Evolutionary conservation across 2,888 invertebrate species (phyloP).

Genomic region (Anoplius nigerrimus): DNA sequence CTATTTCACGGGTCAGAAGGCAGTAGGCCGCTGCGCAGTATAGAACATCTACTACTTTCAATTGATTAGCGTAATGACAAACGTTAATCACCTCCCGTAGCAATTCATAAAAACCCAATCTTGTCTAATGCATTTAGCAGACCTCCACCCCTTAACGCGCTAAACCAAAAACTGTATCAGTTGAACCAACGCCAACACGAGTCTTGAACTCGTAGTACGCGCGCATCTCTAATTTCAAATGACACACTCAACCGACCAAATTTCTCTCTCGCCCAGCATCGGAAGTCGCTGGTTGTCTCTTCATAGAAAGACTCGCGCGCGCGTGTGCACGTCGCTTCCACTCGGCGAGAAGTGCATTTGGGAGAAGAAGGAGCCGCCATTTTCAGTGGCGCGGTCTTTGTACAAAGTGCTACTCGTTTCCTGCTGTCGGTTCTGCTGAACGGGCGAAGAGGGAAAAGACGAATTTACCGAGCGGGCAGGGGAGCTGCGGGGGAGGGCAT

Average conservation of each 20-base stretch:
- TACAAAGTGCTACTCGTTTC: conserved; percentile 57
- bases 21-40: no score
- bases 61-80: no score
- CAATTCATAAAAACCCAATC: no score
- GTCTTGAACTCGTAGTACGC: not conserved
- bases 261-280: conserved; percentile 20
- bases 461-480: conserved; percentile 16
- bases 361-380: conserved; percentile 52
- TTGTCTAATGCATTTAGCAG: no score
- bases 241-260: conserved; percentile 28
- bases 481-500: not conserved
- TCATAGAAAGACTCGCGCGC: not conserved
- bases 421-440: conserved; percentile 41
- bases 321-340: conserved; percentile 33
- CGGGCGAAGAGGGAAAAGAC: conserved; percentile 14
- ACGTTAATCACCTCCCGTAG: no score
- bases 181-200: no score
- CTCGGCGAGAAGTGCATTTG: conserved; percentile 53
- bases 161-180: no score
- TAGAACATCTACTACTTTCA: no score
- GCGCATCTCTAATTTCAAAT: not conserved
- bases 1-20: no score
- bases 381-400: conserved; percentile 50
- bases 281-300: conserved; percentile 16
- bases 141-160: no score